Conservation (phyloP, 2,797 vertebrate species). For the Myoxocephalus aenaeus region DNA sequence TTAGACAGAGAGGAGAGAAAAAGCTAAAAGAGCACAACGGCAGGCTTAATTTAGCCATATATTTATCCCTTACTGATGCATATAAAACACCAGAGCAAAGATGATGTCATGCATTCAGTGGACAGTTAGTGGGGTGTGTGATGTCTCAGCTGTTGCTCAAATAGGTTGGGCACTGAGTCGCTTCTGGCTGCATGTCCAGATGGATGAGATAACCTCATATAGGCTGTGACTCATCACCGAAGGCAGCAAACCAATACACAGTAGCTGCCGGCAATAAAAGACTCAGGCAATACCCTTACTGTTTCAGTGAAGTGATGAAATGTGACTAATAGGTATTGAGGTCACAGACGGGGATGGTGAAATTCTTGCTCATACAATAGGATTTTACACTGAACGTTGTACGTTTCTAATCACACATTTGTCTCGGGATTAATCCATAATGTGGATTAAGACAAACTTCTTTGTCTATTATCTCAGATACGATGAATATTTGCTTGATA, state of each 20-base stretch:
- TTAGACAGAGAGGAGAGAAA: slow-evolving; percentile 8
- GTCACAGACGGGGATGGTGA: slow-evolving; percentile 36
- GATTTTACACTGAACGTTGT: slow-evolving; percentile 7
- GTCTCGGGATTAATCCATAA: slow-evolving; percentile 40
- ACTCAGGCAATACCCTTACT: slow-evolving; percentile 31
- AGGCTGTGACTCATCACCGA: slow-evolving; percentile 75
- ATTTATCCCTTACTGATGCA: slow-evolving; percentile 48
- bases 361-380: background rate
- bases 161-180: slow-evolving; percentile 58
- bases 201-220: slow-evolving; percentile 74
- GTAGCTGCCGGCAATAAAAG: slow-evolving; percentile 44
- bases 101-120: slow-evolving; percentile 74
- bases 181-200: slow-evolving; percentile 62
- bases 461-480: slow-evolving; percentile 15
- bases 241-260: slow-evolving; percentile 55
- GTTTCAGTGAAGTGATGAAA: slow-evolving; percentile 49
- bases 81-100: slow-evolving; percentile 53
- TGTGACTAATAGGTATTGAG: slow-evolving; percentile 47
- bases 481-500: slow-evolving; percentile 15
- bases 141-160: slow-evolving; percentile 74
- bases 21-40: slow-evolving; percentile 20
- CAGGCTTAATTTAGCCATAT: slow-evolving; percentile 43
- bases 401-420: slow-evolving; percentile 30
- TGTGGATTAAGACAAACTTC: slow-evolving; percentile 18
- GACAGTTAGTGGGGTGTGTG: slow-evolving; percentile 55